Percentiles rank a stretch among this genome's conserved stretches.
phyloP scores from a whole-genome alignment of 37 sponge, comb jelly and placozoan species.

The Beroe ovata region DNA sequence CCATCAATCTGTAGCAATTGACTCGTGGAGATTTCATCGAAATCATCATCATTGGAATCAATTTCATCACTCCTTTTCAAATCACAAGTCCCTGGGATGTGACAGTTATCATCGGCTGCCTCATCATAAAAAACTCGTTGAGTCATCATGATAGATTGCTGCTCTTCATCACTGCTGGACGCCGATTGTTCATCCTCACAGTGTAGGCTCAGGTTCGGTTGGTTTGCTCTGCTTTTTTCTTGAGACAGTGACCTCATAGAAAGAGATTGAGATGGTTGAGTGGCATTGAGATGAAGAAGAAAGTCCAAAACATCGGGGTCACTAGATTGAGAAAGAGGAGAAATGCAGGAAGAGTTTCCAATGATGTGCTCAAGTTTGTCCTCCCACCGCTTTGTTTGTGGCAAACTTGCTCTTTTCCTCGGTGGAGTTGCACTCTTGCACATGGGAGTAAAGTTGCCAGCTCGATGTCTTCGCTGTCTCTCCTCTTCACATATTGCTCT shows the following conservation, averaged over 20 bases:
- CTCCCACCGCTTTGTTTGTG: slow-evolving; percentile 43
- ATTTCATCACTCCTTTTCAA: background rate
- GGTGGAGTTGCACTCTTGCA: background rate
- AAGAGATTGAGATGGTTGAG: slow-evolving; percentile 4
- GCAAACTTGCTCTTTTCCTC: slow-evolving; percentile 10
- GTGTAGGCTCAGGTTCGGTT: background rate
- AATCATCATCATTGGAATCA: slow-evolving; percentile 39
- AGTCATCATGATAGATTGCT: slow-evolving; percentile 19
- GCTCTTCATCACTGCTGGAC: slow-evolving; percentile 10
- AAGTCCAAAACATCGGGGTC: slow-evolving; percentile 41
- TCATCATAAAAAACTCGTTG: slow-evolving; percentile 38
- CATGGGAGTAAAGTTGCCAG: slow-evolving; percentile 44
- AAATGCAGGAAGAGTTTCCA: background rate
- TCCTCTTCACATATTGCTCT: slow-evolving; percentile 63
- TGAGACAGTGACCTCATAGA: background rate
- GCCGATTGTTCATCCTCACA: background rate
- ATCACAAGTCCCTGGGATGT: background rate
- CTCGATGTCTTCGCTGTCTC: slow-evolving; percentile 33
- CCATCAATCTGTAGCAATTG: slow-evolving; percentile 24
- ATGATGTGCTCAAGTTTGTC: slow-evolving; percentile 10
- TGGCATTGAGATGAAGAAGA: slow-evolving; percentile 35
- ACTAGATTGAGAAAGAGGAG: background rate
- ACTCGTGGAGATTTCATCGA: slow-evolving; percentile 40
- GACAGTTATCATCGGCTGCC: background rate
- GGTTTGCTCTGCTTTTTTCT: background rate